These are phyloP conservation scores for Meloidogyne chitwoodi DNA, from an alignment of 1,140 invertebrate genomes.

Conservation along the genomic window DNA sequence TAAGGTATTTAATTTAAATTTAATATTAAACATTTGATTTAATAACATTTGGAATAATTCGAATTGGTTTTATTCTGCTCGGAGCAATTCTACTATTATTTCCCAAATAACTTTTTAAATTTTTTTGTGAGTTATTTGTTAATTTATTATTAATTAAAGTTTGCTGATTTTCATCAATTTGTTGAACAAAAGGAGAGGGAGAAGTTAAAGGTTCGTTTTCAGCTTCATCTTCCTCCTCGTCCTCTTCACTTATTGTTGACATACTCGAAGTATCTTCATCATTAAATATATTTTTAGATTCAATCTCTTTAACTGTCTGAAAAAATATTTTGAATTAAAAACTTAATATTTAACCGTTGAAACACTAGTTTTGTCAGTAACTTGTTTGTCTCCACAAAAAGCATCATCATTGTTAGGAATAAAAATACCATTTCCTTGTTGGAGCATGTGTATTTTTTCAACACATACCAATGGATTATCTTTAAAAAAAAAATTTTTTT, in stretches of 20 bases:
- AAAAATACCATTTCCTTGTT: slow-evolving; percentile 53
- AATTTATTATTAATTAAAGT: not conserved
- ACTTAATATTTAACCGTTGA: not conserved
- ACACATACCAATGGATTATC: slow-evolving; percentile 58
- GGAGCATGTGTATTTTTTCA: slow-evolving; percentile 57
- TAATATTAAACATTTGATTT: not conserved
- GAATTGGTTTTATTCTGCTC: not conserved
- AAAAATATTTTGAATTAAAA: not conserved
- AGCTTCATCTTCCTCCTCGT: not conserved
- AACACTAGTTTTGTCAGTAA: not conserved
- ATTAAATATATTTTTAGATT: not conserved
- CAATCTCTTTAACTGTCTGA: not conserved
- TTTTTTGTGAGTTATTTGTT: not conserved
- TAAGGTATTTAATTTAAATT: not conserved
- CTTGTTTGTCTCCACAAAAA: slow-evolving; percentile 38
- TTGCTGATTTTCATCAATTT: not conserved
- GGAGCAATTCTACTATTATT: not conserved
- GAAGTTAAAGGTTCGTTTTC: not conserved
- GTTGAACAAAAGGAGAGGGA: not conserved
- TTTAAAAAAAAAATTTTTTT: slow-evolving; percentile 26
- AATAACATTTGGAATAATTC: not conserved
- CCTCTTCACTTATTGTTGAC: not conserved
- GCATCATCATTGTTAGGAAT: slow-evolving; percentile 49
- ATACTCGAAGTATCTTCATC: not conserved
- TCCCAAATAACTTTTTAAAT: too few relatives aligned